Conservation (phyloP, 2,888 invertebrate species). For the Drosophila anomalata region DNA sequence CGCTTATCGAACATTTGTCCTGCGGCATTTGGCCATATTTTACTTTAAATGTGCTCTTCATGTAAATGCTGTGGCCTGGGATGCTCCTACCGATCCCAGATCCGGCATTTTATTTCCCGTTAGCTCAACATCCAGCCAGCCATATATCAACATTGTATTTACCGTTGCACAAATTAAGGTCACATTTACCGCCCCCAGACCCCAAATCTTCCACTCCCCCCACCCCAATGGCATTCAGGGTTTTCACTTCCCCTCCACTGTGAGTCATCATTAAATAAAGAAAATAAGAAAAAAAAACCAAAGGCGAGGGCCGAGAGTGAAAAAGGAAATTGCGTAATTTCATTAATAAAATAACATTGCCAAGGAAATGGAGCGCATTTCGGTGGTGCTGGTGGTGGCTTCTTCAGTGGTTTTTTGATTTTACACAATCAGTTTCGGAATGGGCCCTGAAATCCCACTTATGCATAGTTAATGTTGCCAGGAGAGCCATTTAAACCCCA, state of each 20-base stretch:
- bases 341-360: slow-evolving; percentile 66
- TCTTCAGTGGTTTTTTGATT: slow-evolving; percentile 35
- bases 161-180: slow-evolving; percentile 65
- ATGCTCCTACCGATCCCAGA: slow-evolving; percentile 1
- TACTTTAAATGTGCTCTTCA: slow-evolving; percentile 74
- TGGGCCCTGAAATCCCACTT: slow-evolving; percentile 20
- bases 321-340: slow-evolving; percentile 63
- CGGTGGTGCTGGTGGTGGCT: slow-evolving; percentile 25
- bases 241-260: too few relatives aligned
- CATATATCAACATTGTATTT: slow-evolving; percentile 70
- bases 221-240: too few relatives aligned
- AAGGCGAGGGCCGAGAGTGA: slow-evolving; percentile 33
- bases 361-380: slow-evolving; percentile 42
- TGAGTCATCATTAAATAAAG: slow-evolving; percentile 46
- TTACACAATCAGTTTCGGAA: slow-evolving; percentile 26
- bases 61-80: slow-evolving; percentile 66
- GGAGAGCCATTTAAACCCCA: background rate
- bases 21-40: slow-evolving; percentile 66
- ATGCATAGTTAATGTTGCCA: slow-evolving; percentile 26
- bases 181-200: slow-evolving; percentile 53
- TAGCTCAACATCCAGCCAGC: slow-evolving; percentile 23
- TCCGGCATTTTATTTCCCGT: slow-evolving; percentile 4
- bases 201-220: background rate
- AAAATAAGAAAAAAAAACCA: slow-evolving; percentile 15
- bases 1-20: slow-evolving; percentile 63